phyloP scores from a whole-genome alignment of 2,113 vertebrate species.

The Pipa parva region DNA sequence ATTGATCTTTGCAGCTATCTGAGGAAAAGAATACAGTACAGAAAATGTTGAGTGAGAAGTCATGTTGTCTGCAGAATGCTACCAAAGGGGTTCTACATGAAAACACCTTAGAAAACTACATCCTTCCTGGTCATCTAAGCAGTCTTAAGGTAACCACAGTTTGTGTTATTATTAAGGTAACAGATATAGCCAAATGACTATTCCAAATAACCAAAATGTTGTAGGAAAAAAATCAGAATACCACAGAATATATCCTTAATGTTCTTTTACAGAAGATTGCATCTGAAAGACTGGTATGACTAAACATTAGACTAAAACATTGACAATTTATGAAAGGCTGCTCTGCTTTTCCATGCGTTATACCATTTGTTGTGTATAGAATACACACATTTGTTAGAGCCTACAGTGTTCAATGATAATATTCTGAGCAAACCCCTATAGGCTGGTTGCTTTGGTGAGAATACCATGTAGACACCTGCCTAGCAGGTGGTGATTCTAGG shows the following conservation, averaged over 20 bases:
- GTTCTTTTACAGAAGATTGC: too few relatives aligned
- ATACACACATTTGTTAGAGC: too few relatives aligned
- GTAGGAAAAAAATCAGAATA: too few relatives aligned
- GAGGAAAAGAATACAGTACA: background rate
- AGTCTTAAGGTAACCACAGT: background rate
- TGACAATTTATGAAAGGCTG: too few relatives aligned
- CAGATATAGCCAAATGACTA: too few relatives aligned
- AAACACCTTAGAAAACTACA: slow-evolving; percentile 11
- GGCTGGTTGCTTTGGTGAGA: background rate
- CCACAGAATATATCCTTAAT: too few relatives aligned
- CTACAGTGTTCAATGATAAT: background rate
- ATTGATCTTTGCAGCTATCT: background rate
- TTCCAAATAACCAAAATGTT: too few relatives aligned
- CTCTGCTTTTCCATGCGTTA: too few relatives aligned
- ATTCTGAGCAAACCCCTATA: background rate
- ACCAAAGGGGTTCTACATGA: slow-evolving; percentile 11
- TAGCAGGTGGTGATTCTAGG: background rate
- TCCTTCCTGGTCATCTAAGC: background rate
- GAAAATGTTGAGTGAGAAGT: background rate
- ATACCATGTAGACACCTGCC: background rate
- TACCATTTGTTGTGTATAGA: too few relatives aligned
- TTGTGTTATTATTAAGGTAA: background rate
- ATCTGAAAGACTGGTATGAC: too few relatives aligned
- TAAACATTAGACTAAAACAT: too few relatives aligned
- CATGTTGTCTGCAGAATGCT: background rate